phyloP scores from a whole-genome alignment of 2,888 invertebrate genomes.

The Actias luna region DNA sequence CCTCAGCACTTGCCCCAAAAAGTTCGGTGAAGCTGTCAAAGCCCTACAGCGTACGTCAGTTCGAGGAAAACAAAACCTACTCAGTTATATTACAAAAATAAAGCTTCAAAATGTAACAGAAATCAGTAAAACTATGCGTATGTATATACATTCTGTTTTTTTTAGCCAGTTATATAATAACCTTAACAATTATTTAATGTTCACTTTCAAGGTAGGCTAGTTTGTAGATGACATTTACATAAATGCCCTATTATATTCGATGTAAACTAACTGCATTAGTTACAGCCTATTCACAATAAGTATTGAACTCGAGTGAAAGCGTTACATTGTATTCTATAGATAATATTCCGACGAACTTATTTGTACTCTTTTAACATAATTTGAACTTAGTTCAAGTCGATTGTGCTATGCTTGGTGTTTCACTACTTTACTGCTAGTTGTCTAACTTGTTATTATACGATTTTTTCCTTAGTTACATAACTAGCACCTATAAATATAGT shows the following conservation, averaged over 20 bases:
- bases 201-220: background rate
- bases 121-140: background rate
- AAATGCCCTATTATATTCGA: background rate
- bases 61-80: too few species aligned
- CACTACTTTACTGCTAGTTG: background rate
- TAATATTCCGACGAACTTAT: conserved; percentile 35
- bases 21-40: too few species aligned
- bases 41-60: too few species aligned
- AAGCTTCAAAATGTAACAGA: too few species aligned
- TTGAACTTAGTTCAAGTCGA: conserved; percentile 22
- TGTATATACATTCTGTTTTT: background rate
- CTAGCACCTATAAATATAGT: background rate
- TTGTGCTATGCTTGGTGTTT: background rate
- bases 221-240: background rate
- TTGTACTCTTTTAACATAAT: conserved; percentile 23
- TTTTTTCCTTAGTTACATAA: background rate
- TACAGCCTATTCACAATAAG: conserved; percentile 31
- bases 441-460: background rate
- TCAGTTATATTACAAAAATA: too few species aligned
- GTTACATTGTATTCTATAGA: conserved; percentile 34
- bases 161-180: background rate
- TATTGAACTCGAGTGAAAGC: conserved; percentile 47
- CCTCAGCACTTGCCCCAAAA: too few species aligned
- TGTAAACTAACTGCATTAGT: background rate
- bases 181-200: background rate